A percentile compares a stretch with the other conserved stretches of the same genome.
Evolutionary conservation across 2,113 vertebrate genomes (phyloP).

Genomic region (Lycaon pictus): DNA sequence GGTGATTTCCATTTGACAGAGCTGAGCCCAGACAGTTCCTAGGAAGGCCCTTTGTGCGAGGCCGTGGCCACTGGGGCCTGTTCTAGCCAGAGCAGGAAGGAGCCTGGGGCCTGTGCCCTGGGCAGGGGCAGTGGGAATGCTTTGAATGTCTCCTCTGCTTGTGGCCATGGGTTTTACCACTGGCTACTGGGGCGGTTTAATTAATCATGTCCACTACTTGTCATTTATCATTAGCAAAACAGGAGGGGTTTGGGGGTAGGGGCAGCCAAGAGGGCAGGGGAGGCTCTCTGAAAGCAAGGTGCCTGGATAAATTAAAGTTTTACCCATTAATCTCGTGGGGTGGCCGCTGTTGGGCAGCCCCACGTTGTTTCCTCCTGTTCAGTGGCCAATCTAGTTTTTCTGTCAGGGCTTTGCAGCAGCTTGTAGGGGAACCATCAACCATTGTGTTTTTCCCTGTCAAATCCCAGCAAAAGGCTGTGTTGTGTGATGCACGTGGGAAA

Average conservation of each 20-base stretch:
- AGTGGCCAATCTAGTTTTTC: background rate
- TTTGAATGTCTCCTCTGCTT: slow-evolving; percentile 72
- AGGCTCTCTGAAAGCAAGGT: slow-evolving; percentile 57
- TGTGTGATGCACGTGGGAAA: background rate
- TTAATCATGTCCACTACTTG: slow-evolving; percentile 87
- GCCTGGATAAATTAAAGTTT: slow-evolving; percentile 79
- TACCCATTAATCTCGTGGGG: slow-evolving; percentile 28
- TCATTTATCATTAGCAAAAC: slow-evolving; percentile 86
- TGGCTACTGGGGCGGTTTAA: slow-evolving; percentile 83
- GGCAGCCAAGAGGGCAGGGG: background rate
- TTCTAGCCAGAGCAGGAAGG: slow-evolving; percentile 86
- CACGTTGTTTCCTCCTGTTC: background rate
- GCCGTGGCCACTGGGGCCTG: slow-evolving; percentile 63
- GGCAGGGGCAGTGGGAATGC: slow-evolving; percentile 79
- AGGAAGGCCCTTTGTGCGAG: slow-evolving; percentile 78
- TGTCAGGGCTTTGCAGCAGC: background rate
- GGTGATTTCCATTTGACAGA: slow-evolving; percentile 88
- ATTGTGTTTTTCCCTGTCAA: background rate
- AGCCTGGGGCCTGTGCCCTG: slow-evolving; percentile 86
- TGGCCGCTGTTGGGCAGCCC: slow-evolving; percentile 66
- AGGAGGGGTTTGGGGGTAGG: slow-evolving; percentile 56
- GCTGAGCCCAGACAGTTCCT: slow-evolving; percentile 82
- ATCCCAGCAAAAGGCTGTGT: background rate
- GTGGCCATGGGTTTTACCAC: slow-evolving; percentile 75
- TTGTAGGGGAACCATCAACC: fast-evolving